phyloP scores from a whole-genome alignment of 2,797 vertebrate species.

The Xiphorhynchus erythropygius region DNA sequence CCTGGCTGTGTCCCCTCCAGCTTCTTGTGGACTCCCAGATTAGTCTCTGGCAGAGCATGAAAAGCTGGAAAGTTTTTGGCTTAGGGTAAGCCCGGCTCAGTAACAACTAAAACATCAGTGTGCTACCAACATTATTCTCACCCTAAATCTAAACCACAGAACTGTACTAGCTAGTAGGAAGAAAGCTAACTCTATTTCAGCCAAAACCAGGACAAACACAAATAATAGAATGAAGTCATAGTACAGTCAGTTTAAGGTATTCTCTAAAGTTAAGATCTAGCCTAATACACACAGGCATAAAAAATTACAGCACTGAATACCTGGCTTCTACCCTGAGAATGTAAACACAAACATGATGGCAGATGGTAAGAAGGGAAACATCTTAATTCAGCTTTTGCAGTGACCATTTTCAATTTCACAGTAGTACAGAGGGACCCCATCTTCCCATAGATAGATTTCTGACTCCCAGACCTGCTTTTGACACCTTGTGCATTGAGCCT shows the following conservation, averaged over 20 bases:
- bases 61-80: neutral
- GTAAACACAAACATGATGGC: neutral
- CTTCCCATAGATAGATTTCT: neutral
- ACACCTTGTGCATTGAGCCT: neutral
- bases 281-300: neutral
- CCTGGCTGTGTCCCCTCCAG: neutral
- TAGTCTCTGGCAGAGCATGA: neutral
- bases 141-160: neutral
- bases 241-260: neutral
- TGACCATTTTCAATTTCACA: neutral
- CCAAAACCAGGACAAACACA: neutral
- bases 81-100: neutral
- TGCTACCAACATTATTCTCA: neutral
- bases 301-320: neutral
- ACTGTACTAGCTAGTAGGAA: neutral
- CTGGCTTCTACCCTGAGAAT: neutral
- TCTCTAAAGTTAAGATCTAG: neutral
- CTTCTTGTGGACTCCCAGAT: neutral
- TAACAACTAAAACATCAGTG: neutral
- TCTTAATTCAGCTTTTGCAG: neutral
- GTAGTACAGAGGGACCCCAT: neutral
- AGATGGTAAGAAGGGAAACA: neutral
- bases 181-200: neutral
- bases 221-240: neutral
- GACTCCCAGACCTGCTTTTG: neutral